phyloP scores from a whole-genome alignment of 2,797 vertebrate genomes.

The Sparidentex hasta region DNA sequence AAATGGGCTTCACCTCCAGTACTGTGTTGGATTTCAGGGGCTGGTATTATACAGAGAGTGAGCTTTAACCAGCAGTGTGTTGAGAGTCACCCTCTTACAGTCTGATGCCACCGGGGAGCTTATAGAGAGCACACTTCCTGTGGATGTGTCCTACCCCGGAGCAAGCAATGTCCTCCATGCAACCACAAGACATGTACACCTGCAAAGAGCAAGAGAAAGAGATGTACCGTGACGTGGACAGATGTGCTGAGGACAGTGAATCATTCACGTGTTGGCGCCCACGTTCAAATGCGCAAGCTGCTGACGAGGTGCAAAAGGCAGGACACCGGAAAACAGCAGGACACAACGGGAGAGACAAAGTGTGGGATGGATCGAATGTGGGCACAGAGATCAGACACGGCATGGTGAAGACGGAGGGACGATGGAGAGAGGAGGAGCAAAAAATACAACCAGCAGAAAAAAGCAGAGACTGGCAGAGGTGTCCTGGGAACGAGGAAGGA shows the following conservation, averaged over 20 bases:
- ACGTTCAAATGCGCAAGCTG: slow-evolving; percentile 23
- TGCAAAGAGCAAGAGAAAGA: slow-evolving; percentile 59
- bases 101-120: slow-evolving; percentile 90
- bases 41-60: background rate
- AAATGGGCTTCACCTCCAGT: background rate
- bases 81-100: slow-evolving; percentile 86
- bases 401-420: background rate
- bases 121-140: slow-evolving; percentile 91
- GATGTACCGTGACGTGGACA: slow-evolving; percentile 14
- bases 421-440: background rate
- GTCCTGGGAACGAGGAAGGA: background rate
- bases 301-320: slow-evolving; percentile 27
- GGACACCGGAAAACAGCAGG: slow-evolving; percentile 15
- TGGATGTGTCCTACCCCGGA: slow-evolving; percentile 91
- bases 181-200: slow-evolving; percentile 93
- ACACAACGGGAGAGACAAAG: background rate
- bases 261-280: slow-evolving; percentile 8
- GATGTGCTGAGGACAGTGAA: slow-evolving; percentile 34
- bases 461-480: background rate
- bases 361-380: background rate
- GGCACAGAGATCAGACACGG: slow-evolving; percentile 2
- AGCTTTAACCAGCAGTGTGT: background rate
- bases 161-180: slow-evolving; percentile 92
- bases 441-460: slow-evolving; percentile 19
- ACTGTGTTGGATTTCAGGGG: background rate